phyloP scores from a whole-genome alignment of 1,140 invertebrate species.

The Tribolium castaneum region DNA sequence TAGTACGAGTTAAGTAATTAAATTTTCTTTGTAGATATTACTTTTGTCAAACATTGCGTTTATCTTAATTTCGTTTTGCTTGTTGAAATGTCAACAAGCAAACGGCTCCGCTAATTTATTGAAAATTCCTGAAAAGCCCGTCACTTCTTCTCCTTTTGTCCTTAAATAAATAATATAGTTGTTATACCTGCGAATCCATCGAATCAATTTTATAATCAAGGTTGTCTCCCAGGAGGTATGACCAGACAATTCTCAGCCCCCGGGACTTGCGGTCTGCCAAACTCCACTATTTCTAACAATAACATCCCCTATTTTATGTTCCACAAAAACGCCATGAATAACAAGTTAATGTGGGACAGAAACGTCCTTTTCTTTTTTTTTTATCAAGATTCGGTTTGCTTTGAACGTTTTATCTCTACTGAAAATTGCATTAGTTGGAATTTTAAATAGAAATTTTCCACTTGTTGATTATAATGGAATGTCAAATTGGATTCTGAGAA shows the following conservation, averaged over 20 bases:
- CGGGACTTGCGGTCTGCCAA: background rate
- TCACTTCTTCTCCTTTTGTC: background rate
- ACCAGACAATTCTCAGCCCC: background rate
- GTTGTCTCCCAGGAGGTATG: background rate
- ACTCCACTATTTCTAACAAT: background rate
- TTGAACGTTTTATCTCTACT: background rate
- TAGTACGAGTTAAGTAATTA: no score
- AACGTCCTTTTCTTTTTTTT: background rate
- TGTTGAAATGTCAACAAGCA: no score
- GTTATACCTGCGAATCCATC: slow-evolving; percentile 4
- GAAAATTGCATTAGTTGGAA: slow-evolving; percentile 29
- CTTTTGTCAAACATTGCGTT: no score
- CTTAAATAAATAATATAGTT: background rate
- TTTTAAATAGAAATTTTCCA: slow-evolving; percentile 36
- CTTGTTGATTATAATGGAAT: slow-evolving; percentile 36
- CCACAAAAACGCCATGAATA: background rate
- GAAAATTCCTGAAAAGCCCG: background rate
- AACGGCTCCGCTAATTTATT: background rate
- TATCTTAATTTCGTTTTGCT: no score
- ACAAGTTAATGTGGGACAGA: background rate
- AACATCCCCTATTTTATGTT: background rate
- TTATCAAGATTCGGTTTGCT: background rate
- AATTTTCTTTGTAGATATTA: no score
- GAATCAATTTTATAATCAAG: slow-evolving; percentile 6
- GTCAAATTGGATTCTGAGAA: slow-evolving; percentile 18